phyloP scores from a whole-genome alignment of 1,140 invertebrate genomes.

The Philaenus spumarius region DNA sequence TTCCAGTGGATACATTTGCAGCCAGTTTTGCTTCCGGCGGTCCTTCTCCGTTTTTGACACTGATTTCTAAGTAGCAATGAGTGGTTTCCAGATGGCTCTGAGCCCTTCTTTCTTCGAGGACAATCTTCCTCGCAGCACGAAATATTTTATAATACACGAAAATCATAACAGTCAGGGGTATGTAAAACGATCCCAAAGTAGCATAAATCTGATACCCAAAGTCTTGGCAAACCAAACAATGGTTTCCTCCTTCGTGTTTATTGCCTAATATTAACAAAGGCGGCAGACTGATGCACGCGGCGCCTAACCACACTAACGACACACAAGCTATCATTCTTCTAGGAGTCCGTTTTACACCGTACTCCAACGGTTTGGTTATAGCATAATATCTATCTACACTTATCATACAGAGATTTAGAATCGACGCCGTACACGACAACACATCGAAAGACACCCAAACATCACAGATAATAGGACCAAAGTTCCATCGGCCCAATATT shows the following conservation, averaged over 20 bases:
- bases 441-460: conserved; percentile 81
- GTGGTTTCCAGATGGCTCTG: conserved; percentile 72
- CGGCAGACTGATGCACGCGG: conserved; percentile 81
- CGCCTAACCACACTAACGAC: conserved; percentile 80
- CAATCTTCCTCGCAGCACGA: conserved; percentile 71
- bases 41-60: conserved; percentile 59
- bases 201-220: conserved; percentile 81
- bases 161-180: conserved; percentile 83
- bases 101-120: conserved; percentile 76
- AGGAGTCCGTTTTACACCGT: conserved; percentile 80
- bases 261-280: conserved; percentile 84
- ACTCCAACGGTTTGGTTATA: conserved; percentile 85
- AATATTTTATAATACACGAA: conserved; percentile 90
- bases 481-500: conserved; percentile 75
- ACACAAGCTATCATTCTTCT: conserved; percentile 78
- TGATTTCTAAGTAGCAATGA: conserved; percentile 60
- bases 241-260: conserved; percentile 60
- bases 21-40: conserved; percentile 53
- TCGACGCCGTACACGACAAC: conserved; percentile 78
- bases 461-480: conserved; percentile 77
- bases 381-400: conserved; percentile 83
- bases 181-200: conserved; percentile 83
- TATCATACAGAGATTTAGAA: conserved; percentile 88
- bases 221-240: conserved; percentile 78
- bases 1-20: conserved; percentile 33